Evolutionary conservation across 35 echinoderm and acorn worm genomes (phyloP).

Genomic region (Amphiura filiformis): DNA sequence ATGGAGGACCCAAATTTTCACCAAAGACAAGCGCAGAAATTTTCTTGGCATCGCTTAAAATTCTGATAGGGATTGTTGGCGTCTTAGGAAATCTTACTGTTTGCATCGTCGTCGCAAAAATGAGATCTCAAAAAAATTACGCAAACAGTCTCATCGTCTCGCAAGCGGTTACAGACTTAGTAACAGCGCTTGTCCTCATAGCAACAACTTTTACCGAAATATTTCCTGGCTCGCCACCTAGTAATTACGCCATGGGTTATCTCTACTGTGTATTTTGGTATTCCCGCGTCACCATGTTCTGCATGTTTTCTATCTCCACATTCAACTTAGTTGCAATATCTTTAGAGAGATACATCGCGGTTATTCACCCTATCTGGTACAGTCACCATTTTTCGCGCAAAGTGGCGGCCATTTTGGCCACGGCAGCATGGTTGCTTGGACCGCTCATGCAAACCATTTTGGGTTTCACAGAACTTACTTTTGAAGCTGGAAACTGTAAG

Average conservation of each 20-base stretch:
- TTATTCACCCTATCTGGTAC: constrained; percentile 64
- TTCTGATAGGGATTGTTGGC: constrained; percentile 29
- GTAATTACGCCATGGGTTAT: not conserved
- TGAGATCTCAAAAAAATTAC: not conserved
- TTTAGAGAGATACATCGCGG: constrained; percentile 67
- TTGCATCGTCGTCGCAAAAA: constrained; percentile 21
- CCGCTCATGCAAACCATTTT: constrained; percentile 41
- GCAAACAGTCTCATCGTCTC: constrained; percentile 37
- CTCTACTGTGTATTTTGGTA: constrained; percentile 59
- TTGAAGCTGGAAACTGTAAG: not conserved
- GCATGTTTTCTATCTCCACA: constrained; percentile 51
- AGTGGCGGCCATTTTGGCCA: not conserved
- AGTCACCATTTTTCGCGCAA: constrained; percentile 23
- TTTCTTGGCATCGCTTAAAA: not conserved
- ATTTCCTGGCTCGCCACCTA: not conserved
- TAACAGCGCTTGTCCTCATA: constrained; percentile 51
- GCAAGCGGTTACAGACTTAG: constrained; percentile 49
- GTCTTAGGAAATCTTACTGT: constrained; percentile 45
- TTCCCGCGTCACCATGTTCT: constrained; percentile 40
- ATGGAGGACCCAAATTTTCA: too few species aligned
- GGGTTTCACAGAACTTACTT: not conserved
- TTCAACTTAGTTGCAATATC: constrained; percentile 74
- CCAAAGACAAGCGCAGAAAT: too few species aligned
- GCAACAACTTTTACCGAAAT: not conserved
- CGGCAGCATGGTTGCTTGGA: constrained; percentile 41